These are phyloP conservation scores for Dasysyrphus albostriatus DNA, from an alignment of 2,888 invertebrate genomes.

Conservation along the genomic window DNA sequence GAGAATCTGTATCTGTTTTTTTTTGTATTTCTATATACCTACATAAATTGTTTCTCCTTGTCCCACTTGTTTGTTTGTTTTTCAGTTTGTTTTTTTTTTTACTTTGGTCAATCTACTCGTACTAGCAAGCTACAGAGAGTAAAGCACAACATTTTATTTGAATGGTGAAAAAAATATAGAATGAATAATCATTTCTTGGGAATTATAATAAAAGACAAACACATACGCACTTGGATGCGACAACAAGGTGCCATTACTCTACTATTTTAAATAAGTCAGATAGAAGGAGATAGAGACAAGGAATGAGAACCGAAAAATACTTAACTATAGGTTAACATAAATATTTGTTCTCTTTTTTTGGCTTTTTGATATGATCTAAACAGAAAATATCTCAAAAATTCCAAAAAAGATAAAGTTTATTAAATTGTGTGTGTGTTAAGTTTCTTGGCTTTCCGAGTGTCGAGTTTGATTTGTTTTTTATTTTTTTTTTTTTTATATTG, in stretches of 20 bases:
- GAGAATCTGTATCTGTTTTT: slow-evolving; percentile 12
- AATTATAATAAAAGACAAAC: slow-evolving; percentile 39
- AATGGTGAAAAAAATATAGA: slow-evolving; percentile 66
- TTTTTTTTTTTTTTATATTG: slow-evolving; percentile 37
- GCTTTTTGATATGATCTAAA: slow-evolving; percentile 66
- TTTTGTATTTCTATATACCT: not conserved
- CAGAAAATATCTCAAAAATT: slow-evolving; percentile 66
- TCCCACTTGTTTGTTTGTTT: slow-evolving; percentile 72
- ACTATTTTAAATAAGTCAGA: slow-evolving; percentile 27
- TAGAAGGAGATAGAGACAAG: not conserved
- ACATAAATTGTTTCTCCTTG: slow-evolving; percentile 67
- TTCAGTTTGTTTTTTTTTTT: slow-evolving; percentile 44
- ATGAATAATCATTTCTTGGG: slow-evolving; percentile 64
- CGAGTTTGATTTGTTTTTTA: not conserved
- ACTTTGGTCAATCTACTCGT: slow-evolving; percentile 30
- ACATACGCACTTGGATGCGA: slow-evolving; percentile 28
- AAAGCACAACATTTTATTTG: slow-evolving; percentile 63
- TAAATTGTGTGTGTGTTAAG: slow-evolving; percentile 9
- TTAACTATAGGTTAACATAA: slow-evolving; percentile 65
- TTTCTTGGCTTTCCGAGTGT: slow-evolving; percentile 44
- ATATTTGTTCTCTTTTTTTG: slow-evolving; percentile 56
- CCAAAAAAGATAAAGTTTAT: slow-evolving; percentile 53
- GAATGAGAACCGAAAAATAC: slow-evolving; percentile 18
- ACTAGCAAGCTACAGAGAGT: slow-evolving; percentile 24
- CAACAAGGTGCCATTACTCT: slow-evolving; percentile 64